Percentiles rank a stretch among this genome's conserved stretches.
These are phyloP conservation scores for Leptothorax acervorum DNA, from an alignment of 2,888 invertebrate genomes.

Conservation along the genomic window DNA sequence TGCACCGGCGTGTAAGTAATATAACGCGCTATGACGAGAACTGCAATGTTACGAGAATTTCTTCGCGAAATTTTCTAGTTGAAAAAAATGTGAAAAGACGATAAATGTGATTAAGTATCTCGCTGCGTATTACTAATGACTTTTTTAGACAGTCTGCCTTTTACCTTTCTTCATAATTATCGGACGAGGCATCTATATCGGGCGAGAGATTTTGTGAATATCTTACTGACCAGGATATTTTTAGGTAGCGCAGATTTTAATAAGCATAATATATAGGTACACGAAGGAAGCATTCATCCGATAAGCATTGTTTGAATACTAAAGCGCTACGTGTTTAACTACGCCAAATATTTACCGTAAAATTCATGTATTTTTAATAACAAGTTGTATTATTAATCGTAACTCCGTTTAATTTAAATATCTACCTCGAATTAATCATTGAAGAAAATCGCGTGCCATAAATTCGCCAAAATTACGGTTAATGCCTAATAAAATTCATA, in stretches of 20 bases:
- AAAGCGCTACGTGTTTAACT: slow-evolving; percentile 29
- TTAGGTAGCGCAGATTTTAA: slow-evolving; percentile 21
- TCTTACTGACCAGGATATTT: slow-evolving; percentile 27
- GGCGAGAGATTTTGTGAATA: not conserved
- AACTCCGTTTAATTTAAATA: slow-evolving; percentile 25
- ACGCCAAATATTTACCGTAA: slow-evolving; percentile 38
- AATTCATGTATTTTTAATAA: slow-evolving; percentile 43
- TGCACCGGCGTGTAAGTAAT: not conserved
- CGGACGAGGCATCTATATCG: not conserved
- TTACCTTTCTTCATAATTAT: slow-evolving; percentile 1
- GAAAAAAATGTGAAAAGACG: not conserved
- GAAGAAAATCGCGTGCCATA: slow-evolving; percentile 24
- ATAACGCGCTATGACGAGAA: not conserved
- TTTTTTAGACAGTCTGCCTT: not conserved
- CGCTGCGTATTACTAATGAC: not conserved
- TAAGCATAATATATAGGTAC: not conserved
- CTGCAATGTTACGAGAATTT: not conserved
- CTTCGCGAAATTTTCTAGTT: not conserved
- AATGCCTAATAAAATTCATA: slow-evolving; percentile 33
- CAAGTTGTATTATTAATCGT: slow-evolving; percentile 41
- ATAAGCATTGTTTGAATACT: slow-evolving; percentile 47
- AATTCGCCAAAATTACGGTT: slow-evolving; percentile 29
- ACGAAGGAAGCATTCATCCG: slow-evolving; percentile 1
- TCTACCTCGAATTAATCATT: slow-evolving; percentile 17
- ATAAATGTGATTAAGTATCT: not conserved